A percentile compares a stretch with the other conserved stretches of the same genome.
Evolutionary conservation across 2,113 vertebrate genomes (phyloP).

Genomic region (Sarotherodon lohbergeri): DNA sequence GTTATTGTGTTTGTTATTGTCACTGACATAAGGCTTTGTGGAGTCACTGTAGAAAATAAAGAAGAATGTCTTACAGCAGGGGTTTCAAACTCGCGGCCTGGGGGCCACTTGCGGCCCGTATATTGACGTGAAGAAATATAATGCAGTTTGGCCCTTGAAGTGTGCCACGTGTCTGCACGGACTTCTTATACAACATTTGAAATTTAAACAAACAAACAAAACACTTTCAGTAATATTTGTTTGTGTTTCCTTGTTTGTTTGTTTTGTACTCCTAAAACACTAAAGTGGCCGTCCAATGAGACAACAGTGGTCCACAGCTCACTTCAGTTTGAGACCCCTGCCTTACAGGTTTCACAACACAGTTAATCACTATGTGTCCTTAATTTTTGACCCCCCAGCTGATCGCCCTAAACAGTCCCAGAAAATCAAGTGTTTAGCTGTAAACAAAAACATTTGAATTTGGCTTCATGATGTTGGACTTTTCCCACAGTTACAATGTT

Average conservation of each 20-base stretch:
- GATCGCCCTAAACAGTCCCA: background rate
- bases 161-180: background rate
- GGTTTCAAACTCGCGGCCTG: background rate
- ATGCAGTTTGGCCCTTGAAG: background rate
- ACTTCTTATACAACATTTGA: background rate
- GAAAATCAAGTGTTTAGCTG: background rate
- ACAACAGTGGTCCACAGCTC: background rate
- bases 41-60: background rate
- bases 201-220: background rate
- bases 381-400: background rate
- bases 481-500: background rate
- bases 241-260: background rate
- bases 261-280: background rate
- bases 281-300: background rate
- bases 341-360: background rate
- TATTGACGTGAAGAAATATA: background rate
- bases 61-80: background rate
- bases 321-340: background rate
- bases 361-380: background rate
- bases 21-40: background rate
- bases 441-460: background rate
- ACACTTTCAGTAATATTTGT: background rate
- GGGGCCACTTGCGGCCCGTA: background rate
- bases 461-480: background rate
- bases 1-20: background rate